Evolutionary conservation across 2,797 vertebrate species (phyloP).

Genomic region (Clarias fuscus): DNA sequence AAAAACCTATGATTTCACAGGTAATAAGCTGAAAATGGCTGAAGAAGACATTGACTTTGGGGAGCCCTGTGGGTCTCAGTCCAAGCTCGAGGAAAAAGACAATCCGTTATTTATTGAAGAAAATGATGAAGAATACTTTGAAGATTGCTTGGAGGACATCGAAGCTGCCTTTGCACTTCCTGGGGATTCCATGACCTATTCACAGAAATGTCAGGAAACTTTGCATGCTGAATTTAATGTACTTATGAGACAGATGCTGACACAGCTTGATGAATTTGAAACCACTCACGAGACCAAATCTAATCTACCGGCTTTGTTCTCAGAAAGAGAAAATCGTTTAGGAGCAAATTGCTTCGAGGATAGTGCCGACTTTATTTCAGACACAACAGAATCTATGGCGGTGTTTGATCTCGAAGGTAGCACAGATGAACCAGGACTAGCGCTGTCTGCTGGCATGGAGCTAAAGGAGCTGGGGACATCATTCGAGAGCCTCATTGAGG

Average conservation of each 20-base stretch:
- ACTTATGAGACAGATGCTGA: constrained; percentile 58
- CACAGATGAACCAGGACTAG: background rate
- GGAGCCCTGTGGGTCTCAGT: constrained; percentile 37
- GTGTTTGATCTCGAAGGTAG: constrained; percentile 27
- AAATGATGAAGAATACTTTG: constrained; percentile 58
- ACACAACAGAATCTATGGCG: constrained; percentile 50
- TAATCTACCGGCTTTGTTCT: constrained; percentile 32
- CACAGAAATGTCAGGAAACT: constrained; percentile 45
- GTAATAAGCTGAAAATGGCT: constrained; percentile 59
- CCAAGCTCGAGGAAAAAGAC: constrained; percentile 39
- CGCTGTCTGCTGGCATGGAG: constrained; percentile 28
- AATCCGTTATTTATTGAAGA: constrained; percentile 69
- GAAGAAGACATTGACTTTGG: constrained; percentile 54
- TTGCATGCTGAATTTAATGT: constrained; percentile 53
- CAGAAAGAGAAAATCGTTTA: constrained; percentile 31
- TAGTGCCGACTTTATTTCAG: constrained; percentile 60
- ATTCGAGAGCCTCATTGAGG: constrained; percentile 85
- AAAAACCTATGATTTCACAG: constrained; percentile 6
- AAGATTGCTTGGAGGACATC: constrained; percentile 55
- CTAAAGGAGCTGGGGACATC: constrained; percentile 71
- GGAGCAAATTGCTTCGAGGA: constrained; percentile 30
- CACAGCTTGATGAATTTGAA: constrained; percentile 54
- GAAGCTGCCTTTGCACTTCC: constrained; percentile 43
- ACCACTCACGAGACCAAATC: constrained; percentile 48
- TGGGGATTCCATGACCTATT: constrained; percentile 42